Conservation (phyloP, 2,113 vertebrate genomes). For the Gambusia holbrooki region DNA sequence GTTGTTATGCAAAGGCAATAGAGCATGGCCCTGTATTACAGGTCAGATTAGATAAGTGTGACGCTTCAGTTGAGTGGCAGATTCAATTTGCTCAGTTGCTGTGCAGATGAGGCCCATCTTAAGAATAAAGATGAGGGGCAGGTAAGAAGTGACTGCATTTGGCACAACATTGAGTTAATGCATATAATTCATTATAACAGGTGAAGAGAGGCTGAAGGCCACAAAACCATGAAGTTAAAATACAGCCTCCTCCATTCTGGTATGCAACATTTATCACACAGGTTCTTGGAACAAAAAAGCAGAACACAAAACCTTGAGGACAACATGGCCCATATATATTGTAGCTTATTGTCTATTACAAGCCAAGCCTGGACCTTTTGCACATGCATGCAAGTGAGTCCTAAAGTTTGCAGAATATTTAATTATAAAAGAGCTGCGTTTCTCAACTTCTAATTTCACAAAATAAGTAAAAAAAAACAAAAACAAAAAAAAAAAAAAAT, state of each 20-base stretch:
- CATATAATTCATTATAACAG: conserved; percentile 26
- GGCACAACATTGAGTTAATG: conserved; percentile 36
- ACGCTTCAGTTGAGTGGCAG: conserved; percentile 74
- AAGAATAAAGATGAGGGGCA: conserved; percentile 48
- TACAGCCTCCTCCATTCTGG: conserved; percentile 4
- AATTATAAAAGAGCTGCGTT: neutral
- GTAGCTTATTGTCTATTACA: neutral
- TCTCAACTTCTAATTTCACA: neutral
- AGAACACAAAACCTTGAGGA: conserved; percentile 15
- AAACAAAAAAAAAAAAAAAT: too few species aligned
- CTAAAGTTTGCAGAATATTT: neutral
- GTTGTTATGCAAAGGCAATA: conserved; percentile 70
- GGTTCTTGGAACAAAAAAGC: conserved; percentile 26
- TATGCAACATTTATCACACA: conserved; percentile 1
- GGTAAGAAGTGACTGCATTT: conserved; percentile 51
- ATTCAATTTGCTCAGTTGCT: conserved; percentile 70
- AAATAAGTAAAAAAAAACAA: neutral
- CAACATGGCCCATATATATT: neutral
- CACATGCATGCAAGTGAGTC: neutral
- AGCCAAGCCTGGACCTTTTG: neutral
- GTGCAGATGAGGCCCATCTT: conserved; percentile 48
- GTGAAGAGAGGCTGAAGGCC: conserved; percentile 23
- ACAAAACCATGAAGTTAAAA: conserved; percentile 22
- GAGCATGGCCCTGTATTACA: conserved; percentile 66
- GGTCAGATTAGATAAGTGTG: conserved; percentile 73